Base-by-base conservation (phyloP, 2,888 invertebrate species). In the Eulithis testata region DNA sequence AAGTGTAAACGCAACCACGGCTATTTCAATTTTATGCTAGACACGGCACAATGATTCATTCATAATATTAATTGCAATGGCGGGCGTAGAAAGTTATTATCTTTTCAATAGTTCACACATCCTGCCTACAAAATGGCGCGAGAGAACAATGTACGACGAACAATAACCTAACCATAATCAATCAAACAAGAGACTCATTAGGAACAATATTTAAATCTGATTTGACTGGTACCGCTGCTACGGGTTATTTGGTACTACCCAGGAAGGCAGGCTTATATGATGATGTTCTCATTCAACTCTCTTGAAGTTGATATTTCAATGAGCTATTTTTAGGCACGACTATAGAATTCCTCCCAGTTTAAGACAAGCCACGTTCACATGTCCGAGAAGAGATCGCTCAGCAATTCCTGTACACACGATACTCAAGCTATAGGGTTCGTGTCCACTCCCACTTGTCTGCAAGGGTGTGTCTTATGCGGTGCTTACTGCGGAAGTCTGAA, bases 81-180 rank as follows among this genome's bases (percentile, higher is more conserved):
- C 63, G 47, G 49, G 45, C 47, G 44, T 68, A 69, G 70, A 72
- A 70, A 72, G 70, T 60, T 53, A 70, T 67, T 69, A 70, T 50
- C 61, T 66, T 70, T 50, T 60, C 49, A 54, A 69, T 63, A 63
- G 63, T 56, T 60, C 63, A 52, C 60, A 56, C 58, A 66, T 66
- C 65, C 65, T 66, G 65, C 53, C 52, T 54, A 12, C 37, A 59
- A 50, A 61, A 65, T 65, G 53, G 52, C 44, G 21, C 66, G 62
- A 66, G 45, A 66, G 63, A 66, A 66, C 66, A 66, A 66, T 66
- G 64, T 64, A 44, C 50, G 45, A 31, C 21, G 51, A 40, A 57
- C 66, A 55, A 59, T 60, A 52, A 60, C 45, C 55, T 21, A 60
- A 36, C 60, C 66, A 66, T 66, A 66, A 59, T 66, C 56, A 57